A percentile compares a stretch with the other conserved stretches of the same genome.
These are phyloP conservation scores for Sciurus vulgaris DNA, from an alignment of 2,797 vertebrate genomes.

Conservation along the genomic window DNA sequence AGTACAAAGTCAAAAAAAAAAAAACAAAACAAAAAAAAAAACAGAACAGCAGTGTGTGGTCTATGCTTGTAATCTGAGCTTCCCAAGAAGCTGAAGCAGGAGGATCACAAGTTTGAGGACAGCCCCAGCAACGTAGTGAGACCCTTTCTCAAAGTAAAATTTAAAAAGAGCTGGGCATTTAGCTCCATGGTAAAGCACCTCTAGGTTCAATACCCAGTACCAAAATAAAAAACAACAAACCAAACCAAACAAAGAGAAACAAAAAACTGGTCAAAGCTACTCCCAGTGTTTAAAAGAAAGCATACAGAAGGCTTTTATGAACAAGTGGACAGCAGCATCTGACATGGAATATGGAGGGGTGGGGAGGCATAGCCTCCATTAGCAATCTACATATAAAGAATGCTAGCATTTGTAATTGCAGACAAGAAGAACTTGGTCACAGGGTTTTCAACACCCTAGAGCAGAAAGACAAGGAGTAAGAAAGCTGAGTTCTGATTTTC, in stretches of 20 bases:
- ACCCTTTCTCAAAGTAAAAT: not conserved
- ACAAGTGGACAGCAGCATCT: not conserved
- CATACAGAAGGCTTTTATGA: conserved; percentile 24
- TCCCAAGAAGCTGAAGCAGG: not conserved
- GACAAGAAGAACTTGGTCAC: not conserved
- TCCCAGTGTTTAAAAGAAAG: not conserved
- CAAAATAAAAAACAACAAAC: not conserved
- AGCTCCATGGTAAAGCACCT: not conserved
- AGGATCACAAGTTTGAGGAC: not conserved
- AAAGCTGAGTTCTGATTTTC: conserved; percentile 23
- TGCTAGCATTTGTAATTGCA: conserved; percentile 9
- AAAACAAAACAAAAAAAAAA: not conserved
- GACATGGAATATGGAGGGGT: not conserved
- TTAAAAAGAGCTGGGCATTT: not conserved
- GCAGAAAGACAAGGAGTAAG: not conserved
- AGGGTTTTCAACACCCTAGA: not conserved
- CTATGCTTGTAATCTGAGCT: not conserved
- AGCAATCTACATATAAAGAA: not conserved
- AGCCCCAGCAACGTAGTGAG: not conserved
- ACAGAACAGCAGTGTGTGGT: not conserved
- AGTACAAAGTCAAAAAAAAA: not conserved
- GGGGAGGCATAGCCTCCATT: not conserved
- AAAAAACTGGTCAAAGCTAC: not conserved
- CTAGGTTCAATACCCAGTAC: not conserved
- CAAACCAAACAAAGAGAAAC: not conserved